These are phyloP conservation scores for Psettodes erumei DNA, from an alignment of 2,113 vertebrate genomes.

Conservation along the genomic window DNA sequence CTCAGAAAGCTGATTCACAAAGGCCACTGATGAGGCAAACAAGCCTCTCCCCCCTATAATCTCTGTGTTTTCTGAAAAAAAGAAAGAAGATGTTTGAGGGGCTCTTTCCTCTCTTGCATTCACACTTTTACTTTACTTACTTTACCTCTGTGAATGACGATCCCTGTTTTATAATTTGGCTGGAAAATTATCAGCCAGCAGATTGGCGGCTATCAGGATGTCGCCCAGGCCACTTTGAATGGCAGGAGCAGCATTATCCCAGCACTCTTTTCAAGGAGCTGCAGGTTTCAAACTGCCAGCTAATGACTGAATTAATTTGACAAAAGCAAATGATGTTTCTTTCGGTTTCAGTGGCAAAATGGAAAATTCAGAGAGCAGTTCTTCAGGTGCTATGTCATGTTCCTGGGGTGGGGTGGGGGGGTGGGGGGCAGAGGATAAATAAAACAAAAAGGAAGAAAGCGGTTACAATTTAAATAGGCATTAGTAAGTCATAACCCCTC, in stretches of 20 bases:
- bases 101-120: conserved; percentile 39
- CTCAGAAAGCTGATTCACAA: conserved; percentile 72
- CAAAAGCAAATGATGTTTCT: conserved; percentile 76
- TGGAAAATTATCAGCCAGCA: conserved; percentile 74
- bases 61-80: conserved; percentile 54
- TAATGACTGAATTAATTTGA: conserved; percentile 82
- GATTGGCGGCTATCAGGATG: conserved; percentile 75
- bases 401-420: too few species aligned
- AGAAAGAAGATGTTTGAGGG: conserved; percentile 39
- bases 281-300: conserved; percentile 69
- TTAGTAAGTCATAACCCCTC: conserved; percentile 77
- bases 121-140: conserved; percentile 35
- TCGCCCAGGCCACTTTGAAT: conserved; percentile 59
- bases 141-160: conserved; percentile 57
- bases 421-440: conserved; percentile 58
- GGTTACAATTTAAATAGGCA: conserved; percentile 72
- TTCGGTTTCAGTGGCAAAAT: conserved; percentile 47
- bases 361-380: conserved; percentile 57
- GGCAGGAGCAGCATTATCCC: conserved; percentile 73
- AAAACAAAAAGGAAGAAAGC: conserved; percentile 58
- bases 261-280: conserved; percentile 65
- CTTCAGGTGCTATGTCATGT: conserved; percentile 72
- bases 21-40: conserved; percentile 70
- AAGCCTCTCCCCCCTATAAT: conserved; percentile 58
- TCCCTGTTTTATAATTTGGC: conserved; percentile 75